Base-by-base conservation (phyloP, 2,113 vertebrate genomes). In the Tursiops truncatus region DNA sequence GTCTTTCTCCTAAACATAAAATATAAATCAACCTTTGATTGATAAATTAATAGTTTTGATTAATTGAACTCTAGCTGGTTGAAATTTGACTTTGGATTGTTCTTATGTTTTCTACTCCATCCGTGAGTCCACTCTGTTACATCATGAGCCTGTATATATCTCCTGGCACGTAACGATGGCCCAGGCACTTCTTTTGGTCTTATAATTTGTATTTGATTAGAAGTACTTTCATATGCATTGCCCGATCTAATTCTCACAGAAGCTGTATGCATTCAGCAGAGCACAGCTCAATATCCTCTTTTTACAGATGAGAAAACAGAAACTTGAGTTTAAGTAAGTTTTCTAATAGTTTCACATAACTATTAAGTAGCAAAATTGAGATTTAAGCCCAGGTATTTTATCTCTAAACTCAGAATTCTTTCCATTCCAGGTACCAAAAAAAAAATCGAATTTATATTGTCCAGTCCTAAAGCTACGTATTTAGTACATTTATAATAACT, bases 1-100 rank as follows among this genome's bases (percentile, higher is more conserved):
- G 5, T 50, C 15, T 41, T 77, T 86, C 33, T 95, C 26, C 44
- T 94, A 77, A 81, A 89, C 5, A 53, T 67, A 13, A 89, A 91
- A 38, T 67, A 36, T 1, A 36, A 13, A 60, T 6, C 31, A 25
- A 70, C 3, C 8, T 6, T 85, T 53, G 18, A 74, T 63, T 62
- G 60, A 26, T 76, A 56, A 20, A 86, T 77, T 89, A 63, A 58
- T 93, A 58, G 5, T 65, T 8, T 41, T 68, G 5, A 84, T 83
- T 81, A 31, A 17, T 26, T 73, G 38, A 92, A 67, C 83, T 83
- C 17, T 17, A 56, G 33, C 65, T 80, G 25, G 68, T 88, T 44
- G 23, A 84, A 81, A 87, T 50, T 44, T 47, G 26, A 26, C n/a
- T 73, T 53, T 26, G 76, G 79, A 50, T 63, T 80, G 6, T 81